A percentile compares a stretch with the other conserved stretches of the same genome.
Conservation (phyloP, 2,113 vertebrate genomes). For the Microtus pennsylvanicus region DNA sequence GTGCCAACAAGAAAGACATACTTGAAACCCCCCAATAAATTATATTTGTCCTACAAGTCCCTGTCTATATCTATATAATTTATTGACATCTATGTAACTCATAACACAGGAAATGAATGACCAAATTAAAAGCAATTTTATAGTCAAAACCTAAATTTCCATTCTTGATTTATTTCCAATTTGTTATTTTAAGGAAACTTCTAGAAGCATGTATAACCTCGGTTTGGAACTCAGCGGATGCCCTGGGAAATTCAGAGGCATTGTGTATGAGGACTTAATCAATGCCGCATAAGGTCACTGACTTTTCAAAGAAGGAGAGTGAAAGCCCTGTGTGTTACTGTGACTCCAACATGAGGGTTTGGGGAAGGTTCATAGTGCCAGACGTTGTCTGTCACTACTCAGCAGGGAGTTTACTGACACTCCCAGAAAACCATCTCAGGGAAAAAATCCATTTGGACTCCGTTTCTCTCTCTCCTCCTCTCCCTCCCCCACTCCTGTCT, state of each 20-base stretch:
- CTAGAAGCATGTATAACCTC: not conserved
- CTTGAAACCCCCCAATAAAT: not conserved
- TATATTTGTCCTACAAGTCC: constrained; percentile 29
- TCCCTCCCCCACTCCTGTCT: not conserved
- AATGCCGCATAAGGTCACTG: not conserved
- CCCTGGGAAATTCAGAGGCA: not conserved
- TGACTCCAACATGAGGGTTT: not conserved
- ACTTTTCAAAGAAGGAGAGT: constrained; percentile 1
- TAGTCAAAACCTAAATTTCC: not conserved
- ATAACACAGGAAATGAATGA: constrained; percentile 38
- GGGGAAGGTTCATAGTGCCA: not conserved
- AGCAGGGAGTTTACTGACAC: not conserved
- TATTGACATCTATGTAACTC: not conserved
- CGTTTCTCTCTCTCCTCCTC: not conserved
- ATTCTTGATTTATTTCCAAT: constrained; percentile 26
- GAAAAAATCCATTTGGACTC: not conserved
- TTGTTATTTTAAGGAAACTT: constrained; percentile 16
- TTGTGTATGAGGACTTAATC: not conserved
- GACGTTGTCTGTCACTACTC: not conserved
- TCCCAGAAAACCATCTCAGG: not conserved
- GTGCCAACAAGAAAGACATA: not conserved
- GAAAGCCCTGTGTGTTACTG: not conserved
- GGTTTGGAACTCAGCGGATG: not conserved
- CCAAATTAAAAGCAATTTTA: constrained; percentile 42
- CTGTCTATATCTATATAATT: not conserved